phyloP scores from a whole-genome alignment of 2,888 invertebrate genomes.

The Euphydryas editha region DNA sequence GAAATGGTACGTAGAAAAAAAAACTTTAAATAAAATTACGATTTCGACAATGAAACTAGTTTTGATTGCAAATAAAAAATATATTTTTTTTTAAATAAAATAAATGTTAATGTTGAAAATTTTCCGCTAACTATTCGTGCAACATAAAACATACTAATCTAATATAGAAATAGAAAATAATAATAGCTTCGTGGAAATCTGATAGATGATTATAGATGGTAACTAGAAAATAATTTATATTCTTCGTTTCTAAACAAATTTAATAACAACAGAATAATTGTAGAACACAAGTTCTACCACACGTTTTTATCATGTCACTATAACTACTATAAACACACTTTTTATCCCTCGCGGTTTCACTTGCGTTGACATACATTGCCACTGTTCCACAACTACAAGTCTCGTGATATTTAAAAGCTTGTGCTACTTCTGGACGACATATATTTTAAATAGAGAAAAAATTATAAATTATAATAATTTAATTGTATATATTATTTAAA shows the following conservation, averaged over 20 bases:
- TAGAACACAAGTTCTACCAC: too few species aligned
- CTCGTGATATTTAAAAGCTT: too few species aligned
- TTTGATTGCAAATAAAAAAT: neutral
- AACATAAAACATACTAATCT: constrained; percentile 1
- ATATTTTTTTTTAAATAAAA: neutral
- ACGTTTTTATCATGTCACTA: too few species aligned
- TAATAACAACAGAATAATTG: neutral
- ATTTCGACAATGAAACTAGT: neutral
- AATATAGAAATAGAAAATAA: neutral
- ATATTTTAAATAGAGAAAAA: too few species aligned
- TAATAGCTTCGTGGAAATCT: neutral
- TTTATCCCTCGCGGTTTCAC: too few species aligned
- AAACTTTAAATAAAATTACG: neutral
- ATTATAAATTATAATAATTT: too few species aligned
- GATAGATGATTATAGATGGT: neutral
- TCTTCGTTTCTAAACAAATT: constrained; percentile 1
- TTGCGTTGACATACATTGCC: too few species aligned
- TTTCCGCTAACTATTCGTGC: neutral
- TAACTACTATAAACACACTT: too few species aligned
- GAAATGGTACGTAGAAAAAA: neutral
- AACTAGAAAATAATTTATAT: constrained; percentile 5
- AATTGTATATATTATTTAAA: neutral
- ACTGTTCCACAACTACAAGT: too few species aligned
- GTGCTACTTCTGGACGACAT: too few species aligned
- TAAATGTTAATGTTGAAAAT: neutral